Evolutionary conservation across 2,888 invertebrate species (phyloP), one percentile per base, ranked within the genome.

Genomic region (Hemaris fuciformis): DNA sequence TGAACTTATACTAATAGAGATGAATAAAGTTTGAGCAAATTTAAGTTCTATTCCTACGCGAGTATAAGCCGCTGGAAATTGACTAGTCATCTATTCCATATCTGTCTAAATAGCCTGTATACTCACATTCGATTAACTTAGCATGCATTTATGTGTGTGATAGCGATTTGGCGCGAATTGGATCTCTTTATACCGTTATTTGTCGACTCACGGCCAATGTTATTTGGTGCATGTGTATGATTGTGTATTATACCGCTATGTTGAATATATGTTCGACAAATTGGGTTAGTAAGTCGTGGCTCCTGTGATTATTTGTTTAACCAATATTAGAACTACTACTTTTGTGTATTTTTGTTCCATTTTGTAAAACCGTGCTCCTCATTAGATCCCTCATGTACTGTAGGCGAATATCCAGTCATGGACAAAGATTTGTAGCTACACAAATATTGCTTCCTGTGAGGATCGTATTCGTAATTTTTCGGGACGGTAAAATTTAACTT

Each of bases 181-280:
- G n/a, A 68, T 68, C 63, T 56, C 59, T 25, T n/a, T 60, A 57
- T 66, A 57, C 72, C 70, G 73, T 71, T 74, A 69, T 48, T 58
- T 48, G 60, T 56, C 60, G 61, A 64, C 60, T 66, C 60, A 61
- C 59, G 64, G 58, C 56, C 60, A 48, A 66, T 64, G 66, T 64
- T 69, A 68, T 68, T 62, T 69, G 62, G 2, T 63, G 38, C 63
- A 67, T 69, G 64, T 62, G 67, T 70, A 66, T 62, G 64, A 61
- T 65, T 57, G 60, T 66, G 67, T 57, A 34, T 57, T 34, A 22
- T 31, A 46, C 45, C 23, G 45, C 13, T 31, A 31, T n/a, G 20
- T 25, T 7, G 31, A 45, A 22, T 31, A 13, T 22, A 8, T 42
- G 20, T 27, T 43, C 5, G 23, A 1, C 23, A 4, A 15, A 27